Base-by-base conservation (phyloP, 2,797 vertebrate genomes). In the Gobio occitaniae region DNA sequence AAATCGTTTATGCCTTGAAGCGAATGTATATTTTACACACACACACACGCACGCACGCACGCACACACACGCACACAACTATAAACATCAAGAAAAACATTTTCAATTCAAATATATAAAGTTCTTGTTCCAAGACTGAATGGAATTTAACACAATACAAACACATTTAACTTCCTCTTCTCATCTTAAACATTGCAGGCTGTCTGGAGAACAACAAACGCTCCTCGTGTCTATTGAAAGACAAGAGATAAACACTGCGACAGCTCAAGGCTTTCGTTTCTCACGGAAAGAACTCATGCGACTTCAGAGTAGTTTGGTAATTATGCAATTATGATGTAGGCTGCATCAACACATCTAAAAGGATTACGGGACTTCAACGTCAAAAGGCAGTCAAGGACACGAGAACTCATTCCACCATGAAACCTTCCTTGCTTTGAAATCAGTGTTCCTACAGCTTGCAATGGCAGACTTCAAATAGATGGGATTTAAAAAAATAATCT, bases 401-500 rank as follows among this genome's bases (percentile, higher is more conserved):
- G 32, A 65, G 17, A 63, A 50, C 70, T 75, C 48, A 29, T 10
- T 69, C n/a, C 56, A 69, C 61, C 75, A 48, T 78, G 50, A 36
- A 63, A 48, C 11, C 47, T 48, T 66, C 17, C 61, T 81, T 44
- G 41, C 41, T 80, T 86, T 48, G 61, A 76, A 32, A 56, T 47
- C 9, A 52, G 11, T 54, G 41, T 29, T 74, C 16, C 69, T 52
- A 21, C 66, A 50, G 82, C 21, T 36, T 65, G 16, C n/a, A 21
- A 5, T 50, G 47, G 54, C 54, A 66, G 82, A 77, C 63, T 52
- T 65, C 44, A 76, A 38, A 68, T 32, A 44, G 48, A 72, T 74
- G 19, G 70, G 63, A 87, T 84, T 87, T 76, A 48, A 52, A 19
- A 1, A 68, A 84, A 70, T 80, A 83, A 82, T 86, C 80, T 47